A percentile compares a stretch with the other conserved stretches of the same genome.
These are phyloP conservation scores for Polietes domitor DNA, from an alignment of 2,888 invertebrate species.

Conservation along the genomic window DNA sequence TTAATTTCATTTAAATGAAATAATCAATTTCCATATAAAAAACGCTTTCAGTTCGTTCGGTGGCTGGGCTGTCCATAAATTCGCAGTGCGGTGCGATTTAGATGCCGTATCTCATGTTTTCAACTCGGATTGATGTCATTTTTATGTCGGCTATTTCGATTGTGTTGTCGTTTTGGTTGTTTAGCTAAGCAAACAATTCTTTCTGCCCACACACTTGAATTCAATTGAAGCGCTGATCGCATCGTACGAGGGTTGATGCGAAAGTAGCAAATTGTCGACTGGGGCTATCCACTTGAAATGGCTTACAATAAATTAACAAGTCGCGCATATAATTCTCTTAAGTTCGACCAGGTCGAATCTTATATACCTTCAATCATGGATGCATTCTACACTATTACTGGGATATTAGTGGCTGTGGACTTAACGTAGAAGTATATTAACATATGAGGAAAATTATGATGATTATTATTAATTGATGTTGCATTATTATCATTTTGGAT, in stretches of 20 bases:
- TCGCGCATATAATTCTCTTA: no score
- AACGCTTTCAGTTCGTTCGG: background rate
- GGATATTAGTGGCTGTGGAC: no score
- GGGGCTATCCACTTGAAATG: no score
- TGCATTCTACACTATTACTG: no score
- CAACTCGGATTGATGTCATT: constrained; percentile 30
- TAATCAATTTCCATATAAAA: constrained; percentile 77
- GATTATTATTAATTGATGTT: no score
- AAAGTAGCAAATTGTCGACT: no score
- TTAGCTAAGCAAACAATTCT: constrained; percentile 24
- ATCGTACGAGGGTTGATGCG: background rate
- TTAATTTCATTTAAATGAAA: constrained; percentile 66
- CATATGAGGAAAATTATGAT: no score
- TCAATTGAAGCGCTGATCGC: constrained; percentile 22
- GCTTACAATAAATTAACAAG: no score
- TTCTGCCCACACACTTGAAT: background rate
- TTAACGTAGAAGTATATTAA: no score
- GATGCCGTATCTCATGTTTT: constrained; percentile 28
- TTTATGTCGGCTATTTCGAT: constrained; percentile 13
- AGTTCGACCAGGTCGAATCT: no score
- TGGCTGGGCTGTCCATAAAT: constrained; percentile 63
- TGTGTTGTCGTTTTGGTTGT: background rate
- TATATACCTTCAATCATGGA: no score
- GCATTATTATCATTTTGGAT: no score
- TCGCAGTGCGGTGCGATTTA: constrained; percentile 2